Conservation (phyloP, 1,140 invertebrate species). For the Calliphora vicina region DNA sequence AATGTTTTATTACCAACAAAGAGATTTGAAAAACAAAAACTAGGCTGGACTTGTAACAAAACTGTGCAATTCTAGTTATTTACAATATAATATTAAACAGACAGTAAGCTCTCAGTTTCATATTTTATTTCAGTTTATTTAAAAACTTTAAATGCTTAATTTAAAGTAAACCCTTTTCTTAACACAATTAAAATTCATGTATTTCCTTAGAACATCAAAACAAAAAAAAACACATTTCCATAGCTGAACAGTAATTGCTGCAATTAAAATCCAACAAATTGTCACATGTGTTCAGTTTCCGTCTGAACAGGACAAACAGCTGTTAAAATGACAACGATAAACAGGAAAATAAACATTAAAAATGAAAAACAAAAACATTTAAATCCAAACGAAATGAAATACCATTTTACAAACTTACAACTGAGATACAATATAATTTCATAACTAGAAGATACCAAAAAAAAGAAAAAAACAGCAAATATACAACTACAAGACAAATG, state of each 20-base stretch:
- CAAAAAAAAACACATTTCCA: background rate
- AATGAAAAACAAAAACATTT: background rate
- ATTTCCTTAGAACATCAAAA: no score
- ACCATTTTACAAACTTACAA: background rate
- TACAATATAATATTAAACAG: no score
- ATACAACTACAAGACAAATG: conserved; percentile 9
- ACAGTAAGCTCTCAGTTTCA: no score
- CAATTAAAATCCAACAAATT: background rate
- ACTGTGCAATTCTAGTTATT: no score
- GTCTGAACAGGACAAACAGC: background rate
- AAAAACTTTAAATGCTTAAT: no score
- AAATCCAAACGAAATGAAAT: background rate
- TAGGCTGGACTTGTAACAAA: no score
- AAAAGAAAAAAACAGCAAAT: background rate
- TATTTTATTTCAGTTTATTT: no score
- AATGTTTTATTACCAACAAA: background rate
- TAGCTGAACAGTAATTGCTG: background rate
- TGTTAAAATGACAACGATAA: background rate
- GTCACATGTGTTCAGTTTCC: background rate
- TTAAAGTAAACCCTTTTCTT: no score
- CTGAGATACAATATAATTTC: background rate
- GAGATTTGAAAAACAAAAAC: background rate
- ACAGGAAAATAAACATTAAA: conserved; percentile 5
- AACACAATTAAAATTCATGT: no score
- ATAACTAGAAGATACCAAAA: background rate